Percentiles rank a stretch among this genome's conserved stretches.
phyloP scores from a whole-genome alignment of 1,140 invertebrate species.

The Adoxophyes honmai region DNA sequence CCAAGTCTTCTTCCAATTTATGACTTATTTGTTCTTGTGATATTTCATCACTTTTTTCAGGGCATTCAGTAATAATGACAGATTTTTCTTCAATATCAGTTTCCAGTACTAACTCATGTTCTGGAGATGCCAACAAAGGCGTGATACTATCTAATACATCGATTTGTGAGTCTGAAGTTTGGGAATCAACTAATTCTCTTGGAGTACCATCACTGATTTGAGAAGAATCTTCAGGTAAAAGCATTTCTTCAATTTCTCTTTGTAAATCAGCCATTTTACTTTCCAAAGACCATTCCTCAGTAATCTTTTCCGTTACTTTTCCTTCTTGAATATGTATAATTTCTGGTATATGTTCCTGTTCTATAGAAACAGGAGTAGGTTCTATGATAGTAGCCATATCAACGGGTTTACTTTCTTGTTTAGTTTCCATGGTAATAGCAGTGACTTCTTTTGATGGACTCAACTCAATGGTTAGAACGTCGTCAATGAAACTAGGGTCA shows the following conservation, averaged over 20 bases:
- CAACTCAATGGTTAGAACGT: constrained; percentile 41
- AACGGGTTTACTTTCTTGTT: neutral
- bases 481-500: constrained; percentile 39
- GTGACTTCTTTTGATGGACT: constrained; percentile 1
- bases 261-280: constrained; percentile 71
- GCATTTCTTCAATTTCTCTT: constrained; percentile 70
- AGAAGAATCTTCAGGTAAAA: constrained; percentile 63
- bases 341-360: neutral
- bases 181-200: constrained; percentile 46
- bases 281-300: constrained; percentile 63
- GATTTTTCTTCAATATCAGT: neutral
- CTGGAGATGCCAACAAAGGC: constrained; percentile 54
- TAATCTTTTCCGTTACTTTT: constrained; percentile 33
- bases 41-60: neutral
- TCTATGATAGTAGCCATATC: neutral
- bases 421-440: constrained; percentile 8
- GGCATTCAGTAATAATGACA: constrained; percentile 9
- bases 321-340: constrained; percentile 8
- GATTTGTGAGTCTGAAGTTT: constrained; percentile 47
- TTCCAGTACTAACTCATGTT: constrained; percentile 30
- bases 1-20: constrained; percentile 14
- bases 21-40: neutral
- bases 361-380: neutral
- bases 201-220: constrained; percentile 46
- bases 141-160: constrained; percentile 54